Conservation (phyloP, 2,797 vertebrate species). For the Semaprochilodus insignis region DNA sequence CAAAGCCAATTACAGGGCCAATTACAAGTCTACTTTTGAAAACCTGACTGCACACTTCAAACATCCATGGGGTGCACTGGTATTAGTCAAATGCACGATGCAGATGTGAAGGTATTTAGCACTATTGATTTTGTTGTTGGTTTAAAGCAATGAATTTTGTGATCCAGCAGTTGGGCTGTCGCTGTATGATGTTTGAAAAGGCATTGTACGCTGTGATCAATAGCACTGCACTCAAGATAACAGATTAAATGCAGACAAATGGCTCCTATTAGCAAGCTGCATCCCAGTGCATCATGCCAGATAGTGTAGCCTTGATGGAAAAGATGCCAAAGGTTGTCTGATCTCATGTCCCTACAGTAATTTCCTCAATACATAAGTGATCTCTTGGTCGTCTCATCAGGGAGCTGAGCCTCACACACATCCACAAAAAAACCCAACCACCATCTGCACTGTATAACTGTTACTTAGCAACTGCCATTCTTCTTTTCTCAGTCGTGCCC, state of each 20-base stretch:
- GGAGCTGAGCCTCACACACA: constrained; percentile 41
- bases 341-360: constrained; percentile 33
- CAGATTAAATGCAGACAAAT: constrained; percentile 9
- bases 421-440: constrained; percentile 24
- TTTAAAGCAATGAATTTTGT: constrained; percentile 20
- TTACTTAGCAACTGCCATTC: constrained; percentile 66
- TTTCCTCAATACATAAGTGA: constrained; percentile 43
- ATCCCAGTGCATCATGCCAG: not conserved
- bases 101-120: not conserved
- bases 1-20: not conserved
- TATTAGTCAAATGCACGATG: not conserved
- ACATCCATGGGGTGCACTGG: not conserved
- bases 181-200: constrained; percentile 25
- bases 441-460: constrained; percentile 63
- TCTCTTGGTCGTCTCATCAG: constrained; percentile 50
- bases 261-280: not conserved
- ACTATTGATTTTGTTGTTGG: constrained; percentile 1
- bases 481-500: constrained; percentile 50
- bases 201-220: constrained; percentile 1
- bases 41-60: not conserved
- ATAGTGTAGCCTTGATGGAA: constrained; percentile 26
- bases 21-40: not conserved
- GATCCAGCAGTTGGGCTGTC: not conserved
- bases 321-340: constrained; percentile 31
- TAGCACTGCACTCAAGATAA: not conserved